phyloP scores from a whole-genome alignment of 1,140 invertebrate species.

The Musca vetustissima region DNA sequence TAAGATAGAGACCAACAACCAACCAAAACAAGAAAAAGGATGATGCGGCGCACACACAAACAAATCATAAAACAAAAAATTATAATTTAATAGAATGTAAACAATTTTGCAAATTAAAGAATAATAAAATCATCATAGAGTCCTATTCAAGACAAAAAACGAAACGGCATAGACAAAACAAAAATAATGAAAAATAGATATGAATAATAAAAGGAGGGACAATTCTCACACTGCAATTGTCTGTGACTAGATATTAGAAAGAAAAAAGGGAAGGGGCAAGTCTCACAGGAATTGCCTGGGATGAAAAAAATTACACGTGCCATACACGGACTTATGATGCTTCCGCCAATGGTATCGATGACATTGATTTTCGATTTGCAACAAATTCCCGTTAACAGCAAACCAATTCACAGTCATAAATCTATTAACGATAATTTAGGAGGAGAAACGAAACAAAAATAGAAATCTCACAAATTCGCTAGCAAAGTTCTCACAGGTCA shows the following conservation, averaged over 20 bases:
- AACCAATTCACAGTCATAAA: slow-evolving; percentile 1
- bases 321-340: not conserved
- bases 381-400: too few relatives aligned
- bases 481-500: slow-evolving; percentile 22
- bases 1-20: not conserved
- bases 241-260: too few relatives aligned
- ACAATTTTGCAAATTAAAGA: slow-evolving; percentile 54
- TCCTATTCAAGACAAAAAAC: too few relatives aligned
- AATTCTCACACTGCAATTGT: slow-evolving; percentile 1
- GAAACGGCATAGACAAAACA: slow-evolving; percentile 3
- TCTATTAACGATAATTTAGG: slow-evolving; percentile 14
- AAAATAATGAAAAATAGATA: not conserved
- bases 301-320: not conserved
- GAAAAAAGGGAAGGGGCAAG: not conserved
- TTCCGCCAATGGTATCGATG: too few relatives aligned
- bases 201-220: too few relatives aligned
- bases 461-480: too few relatives aligned
- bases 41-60: slow-evolving; percentile 9
- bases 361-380: too few relatives aligned
- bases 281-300: not conserved
- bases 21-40: too few relatives aligned
- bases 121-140: slow-evolving; percentile 39
- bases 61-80: slow-evolving; percentile 30
- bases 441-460: too few relatives aligned
- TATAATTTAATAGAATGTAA: slow-evolving; percentile 53